Conservation (phyloP, 2,888 invertebrate species). For the Kryphioiulus occultus region DNA sequence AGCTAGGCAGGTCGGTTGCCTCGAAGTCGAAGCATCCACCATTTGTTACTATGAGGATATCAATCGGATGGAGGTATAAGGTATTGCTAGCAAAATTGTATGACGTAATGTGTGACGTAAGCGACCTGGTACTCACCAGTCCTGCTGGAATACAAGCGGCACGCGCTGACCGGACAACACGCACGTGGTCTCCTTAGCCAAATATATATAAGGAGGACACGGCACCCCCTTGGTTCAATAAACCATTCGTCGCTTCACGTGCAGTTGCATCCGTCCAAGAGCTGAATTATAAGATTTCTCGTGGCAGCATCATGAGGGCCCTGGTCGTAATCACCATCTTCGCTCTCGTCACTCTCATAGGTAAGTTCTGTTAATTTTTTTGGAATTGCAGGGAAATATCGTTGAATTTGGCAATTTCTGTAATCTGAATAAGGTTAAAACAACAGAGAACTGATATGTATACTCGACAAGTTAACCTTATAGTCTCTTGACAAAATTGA, state of each 20-base stretch:
- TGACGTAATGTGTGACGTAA: background rate
- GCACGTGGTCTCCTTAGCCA: constrained; percentile 23
- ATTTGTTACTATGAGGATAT: constrained; percentile 15
- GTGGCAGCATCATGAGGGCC: background rate
- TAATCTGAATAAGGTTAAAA: no score
- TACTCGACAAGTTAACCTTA: no score
- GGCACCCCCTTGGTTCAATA: constrained; percentile 8
- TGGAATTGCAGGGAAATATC: background rate
- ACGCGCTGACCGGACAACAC: background rate
- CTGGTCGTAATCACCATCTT: background rate
- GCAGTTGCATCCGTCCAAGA: background rate
- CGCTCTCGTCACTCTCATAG: background rate
- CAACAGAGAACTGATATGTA: no score
- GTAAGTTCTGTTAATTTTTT: background rate
- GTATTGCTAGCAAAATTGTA: background rate
- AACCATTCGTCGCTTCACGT: constrained; percentile 1
- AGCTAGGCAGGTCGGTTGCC: constrained; percentile 21
- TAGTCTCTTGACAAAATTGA: no score
- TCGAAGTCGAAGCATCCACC: no score
- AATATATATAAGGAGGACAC: constrained; percentile 21
- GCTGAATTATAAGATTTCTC: background rate
- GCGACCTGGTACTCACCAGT: constrained; percentile 12
- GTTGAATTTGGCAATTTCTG: background rate
- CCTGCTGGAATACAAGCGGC: background rate
- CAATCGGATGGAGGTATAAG: background rate